These are phyloP conservation scores for Megaceryle alcyon DNA, from an alignment of 2,797 vertebrate species.

Conservation along the genomic window DNA sequence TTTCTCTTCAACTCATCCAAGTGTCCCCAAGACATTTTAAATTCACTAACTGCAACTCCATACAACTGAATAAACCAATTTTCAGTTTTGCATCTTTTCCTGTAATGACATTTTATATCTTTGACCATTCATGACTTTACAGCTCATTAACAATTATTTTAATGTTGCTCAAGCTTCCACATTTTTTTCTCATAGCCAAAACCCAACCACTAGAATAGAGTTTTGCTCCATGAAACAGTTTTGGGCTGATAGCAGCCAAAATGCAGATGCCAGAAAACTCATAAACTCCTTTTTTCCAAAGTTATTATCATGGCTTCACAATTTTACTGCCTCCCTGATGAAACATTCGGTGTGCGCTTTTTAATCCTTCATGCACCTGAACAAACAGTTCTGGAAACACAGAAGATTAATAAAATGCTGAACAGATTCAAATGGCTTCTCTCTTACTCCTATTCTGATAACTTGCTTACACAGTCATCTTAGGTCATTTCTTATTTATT, in stretches of 20 bases:
- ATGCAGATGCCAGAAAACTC: not conserved
- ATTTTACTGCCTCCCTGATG: not conserved
- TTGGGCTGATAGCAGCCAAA: not conserved
- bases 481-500: not conserved
- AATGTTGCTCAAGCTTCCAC: not conserved
- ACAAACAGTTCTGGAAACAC: not conserved
- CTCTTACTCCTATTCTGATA: not conserved
- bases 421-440: not conserved
- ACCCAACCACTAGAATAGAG: not conserved
- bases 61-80: not conserved
- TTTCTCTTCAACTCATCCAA: not conserved
- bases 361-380: slow-evolving; percentile 5
- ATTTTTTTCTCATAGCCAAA: not conserved
- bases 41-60: not conserved
- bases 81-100: not conserved
- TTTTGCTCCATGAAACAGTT: not conserved
- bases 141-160: not conserved
- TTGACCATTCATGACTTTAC: not conserved
- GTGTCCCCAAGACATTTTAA: not conserved
- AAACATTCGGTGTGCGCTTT: not conserved
- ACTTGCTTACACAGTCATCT: not conserved
- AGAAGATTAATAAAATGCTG: slow-evolving; percentile 6
- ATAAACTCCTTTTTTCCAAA: not conserved
- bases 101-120: not conserved
- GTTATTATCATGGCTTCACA: not conserved